Base-by-base conservation (phyloP, 1,140 invertebrate genomes). In the Dreissena polymorpha region DNA sequence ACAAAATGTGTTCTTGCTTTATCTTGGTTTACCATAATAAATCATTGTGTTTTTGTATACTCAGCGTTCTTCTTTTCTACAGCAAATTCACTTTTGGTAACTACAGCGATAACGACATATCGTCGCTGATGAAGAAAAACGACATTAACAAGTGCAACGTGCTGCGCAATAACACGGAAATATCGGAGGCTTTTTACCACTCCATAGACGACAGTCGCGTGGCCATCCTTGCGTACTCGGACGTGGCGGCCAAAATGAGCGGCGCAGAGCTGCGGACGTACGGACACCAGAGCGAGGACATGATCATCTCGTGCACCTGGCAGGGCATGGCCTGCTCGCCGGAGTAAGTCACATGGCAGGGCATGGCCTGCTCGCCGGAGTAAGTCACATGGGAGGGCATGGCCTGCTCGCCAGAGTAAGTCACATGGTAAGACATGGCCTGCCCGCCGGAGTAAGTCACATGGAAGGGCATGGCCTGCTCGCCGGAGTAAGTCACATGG, bases 281-380 rank as follows among this genome's bases (percentile, higher is more conserved):
- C 21, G 91, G 91, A 1, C 91, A 91, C 69, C 67, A 76, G 12
- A 85, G 84, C 13, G 73, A 81, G 0, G 88, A 90, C 55, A 74
- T 91, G 6, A 87, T 91, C 16, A 73, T 87, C 16, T 80, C 78
- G n/a, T 91, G 91, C 65, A 85, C 69, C 27, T 91, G 85, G 76
- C 55, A 69, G n/a, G 90, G 90, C 51, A 85, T 82, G 65, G 63
- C 73, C 21, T 91, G 91, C 69, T 91, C 91, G 10, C 88, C 89
- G 0, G 64, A 55, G 90, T 91, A 86, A 85, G 87, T 85, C 0
- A n/a, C n/a, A n/a, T n/a, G n/a, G n/a, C n/a, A n/a, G n/a, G n/a
- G n/a, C n/a, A n/a, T n/a, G n/a, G n/a, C n/a, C n/a, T n/a, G n/a
- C n/a, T n/a, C n/a, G n/a, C n/a, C n/a, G n/a, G n/a, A n/a, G n/a